A percentile compares a stretch with the other conserved stretches of the same genome.
These are phyloP conservation scores for Malthinus seriepunctatus DNA, from an alignment of 2,888 invertebrate genomes.

Conservation along the genomic window DNA sequence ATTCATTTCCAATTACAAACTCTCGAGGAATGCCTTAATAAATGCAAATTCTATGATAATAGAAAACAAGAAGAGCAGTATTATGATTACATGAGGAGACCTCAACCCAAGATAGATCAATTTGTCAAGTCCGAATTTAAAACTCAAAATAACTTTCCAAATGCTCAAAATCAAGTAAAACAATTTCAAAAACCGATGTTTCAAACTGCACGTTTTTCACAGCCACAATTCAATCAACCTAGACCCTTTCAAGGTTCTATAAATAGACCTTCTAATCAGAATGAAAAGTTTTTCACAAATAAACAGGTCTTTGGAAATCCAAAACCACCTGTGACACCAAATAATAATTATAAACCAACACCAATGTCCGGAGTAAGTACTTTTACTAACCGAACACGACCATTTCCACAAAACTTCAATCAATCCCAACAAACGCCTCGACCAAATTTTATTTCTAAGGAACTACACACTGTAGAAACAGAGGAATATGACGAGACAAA, in stretches of 20 bases:
- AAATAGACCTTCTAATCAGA: background rate
- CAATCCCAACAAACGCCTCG: background rate
- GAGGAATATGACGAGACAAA: background rate
- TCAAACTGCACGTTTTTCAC: too few relatives aligned
- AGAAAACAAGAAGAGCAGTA: background rate
- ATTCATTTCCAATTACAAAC: background rate
- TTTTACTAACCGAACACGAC: too few relatives aligned
- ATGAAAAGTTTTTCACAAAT: background rate
- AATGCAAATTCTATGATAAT: background rate
- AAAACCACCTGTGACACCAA: background rate
- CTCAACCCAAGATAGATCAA: too few relatives aligned
- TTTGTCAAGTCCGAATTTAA: too few relatives aligned
- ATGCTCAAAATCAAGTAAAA: too few relatives aligned
- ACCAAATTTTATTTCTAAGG: constrained; percentile 15
- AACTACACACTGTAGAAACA: constrained; percentile 15
- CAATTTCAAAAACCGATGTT: too few relatives aligned
- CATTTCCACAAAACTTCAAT: background rate
- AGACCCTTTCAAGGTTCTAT: background rate
- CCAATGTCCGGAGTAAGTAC: background rate
- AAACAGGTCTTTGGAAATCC: background rate
- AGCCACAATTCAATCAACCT: background rate
- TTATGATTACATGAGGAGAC: background rate
- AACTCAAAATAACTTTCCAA: too few relatives aligned
- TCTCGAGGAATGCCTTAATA: background rate
- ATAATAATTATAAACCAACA: background rate